phyloP scores from a whole-genome alignment of 2,888 invertebrate species.

The Phasia obesa region DNA sequence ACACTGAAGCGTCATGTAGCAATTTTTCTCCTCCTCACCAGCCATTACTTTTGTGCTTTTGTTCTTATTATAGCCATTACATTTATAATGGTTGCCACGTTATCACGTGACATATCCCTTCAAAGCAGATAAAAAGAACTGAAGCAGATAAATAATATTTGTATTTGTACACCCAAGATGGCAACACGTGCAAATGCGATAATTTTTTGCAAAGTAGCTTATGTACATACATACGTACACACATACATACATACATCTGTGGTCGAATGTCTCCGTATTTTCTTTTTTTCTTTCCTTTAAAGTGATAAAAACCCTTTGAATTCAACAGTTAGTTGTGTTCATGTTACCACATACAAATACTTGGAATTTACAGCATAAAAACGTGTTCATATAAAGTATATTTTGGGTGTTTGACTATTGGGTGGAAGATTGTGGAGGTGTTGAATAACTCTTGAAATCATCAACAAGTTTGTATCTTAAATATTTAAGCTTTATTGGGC shows the following conservation, averaged over 20 bases:
- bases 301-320: slow-evolving; percentile 62
- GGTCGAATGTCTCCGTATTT: slow-evolving; percentile 34
- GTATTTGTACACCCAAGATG: slow-evolving; percentile 60
- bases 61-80: slow-evolving; percentile 61
- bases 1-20: not conserved
- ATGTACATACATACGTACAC: no score
- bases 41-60: slow-evolving; percentile 50
- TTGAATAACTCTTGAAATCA: not conserved
- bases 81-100: slow-evolving; percentile 65
- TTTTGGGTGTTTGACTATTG: not conserved
- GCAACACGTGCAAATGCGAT: slow-evolving; percentile 69
- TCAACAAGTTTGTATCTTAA: not conserved
- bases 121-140: slow-evolving; percentile 17
- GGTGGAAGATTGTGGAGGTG: not conserved
- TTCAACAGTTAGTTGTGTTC: slow-evolving; percentile 68
- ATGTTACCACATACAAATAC: not conserved
- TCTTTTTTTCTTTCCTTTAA: slow-evolving; percentile 16
- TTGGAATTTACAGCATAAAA: not conserved
- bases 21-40: not conserved
- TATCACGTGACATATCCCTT: slow-evolving; percentile 67
- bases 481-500: not conserved
- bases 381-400: not conserved
- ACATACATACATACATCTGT: no score
- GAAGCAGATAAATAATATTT: slow-evolving; percentile 38
- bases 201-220: slow-evolving; percentile 67